Conservation (phyloP, 2,888 invertebrate genomes). For the Lasiommata megera region DNA sequence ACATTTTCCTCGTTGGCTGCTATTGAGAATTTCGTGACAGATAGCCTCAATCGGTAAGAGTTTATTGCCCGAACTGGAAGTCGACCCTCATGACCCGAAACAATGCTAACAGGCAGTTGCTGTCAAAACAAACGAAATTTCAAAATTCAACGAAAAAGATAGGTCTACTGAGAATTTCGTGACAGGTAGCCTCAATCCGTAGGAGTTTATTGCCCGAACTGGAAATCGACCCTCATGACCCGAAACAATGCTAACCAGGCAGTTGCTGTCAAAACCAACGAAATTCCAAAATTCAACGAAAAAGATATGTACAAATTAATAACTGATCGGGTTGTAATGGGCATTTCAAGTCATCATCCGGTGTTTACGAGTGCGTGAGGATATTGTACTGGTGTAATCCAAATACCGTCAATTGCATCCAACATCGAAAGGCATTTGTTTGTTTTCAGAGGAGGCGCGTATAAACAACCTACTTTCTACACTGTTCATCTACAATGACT, state of each 20-base stretch:
- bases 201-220: too few relatives aligned
- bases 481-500: slow-evolving; percentile 29
- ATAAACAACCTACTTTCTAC: slow-evolving; percentile 41
- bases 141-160: background rate
- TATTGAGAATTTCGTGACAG: too few relatives aligned
- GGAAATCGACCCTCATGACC: too few relatives aligned
- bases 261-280: background rate
- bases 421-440: slow-evolving; percentile 64
- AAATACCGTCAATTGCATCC: slow-evolving; percentile 57
- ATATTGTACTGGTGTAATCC: slow-evolving; percentile 51
- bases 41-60: too few relatives aligned
- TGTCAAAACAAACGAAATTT: background rate
- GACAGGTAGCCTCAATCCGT: too few relatives aligned
- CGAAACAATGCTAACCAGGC: slow-evolving; percentile 25
- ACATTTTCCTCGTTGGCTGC: too few relatives aligned
- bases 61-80: too few relatives aligned
- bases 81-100: too few relatives aligned
- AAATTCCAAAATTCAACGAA: background rate
- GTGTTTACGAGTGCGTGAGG: slow-evolving; percentile 61
- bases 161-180: too few relatives aligned
- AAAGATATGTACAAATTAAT: background rate
- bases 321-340: slow-evolving; percentile 23
- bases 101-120: slow-evolving; percentile 17
- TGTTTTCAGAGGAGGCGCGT: slow-evolving; percentile 53
- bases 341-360: slow-evolving; percentile 46